Conservation (phyloP, 2,888 invertebrate species). For the Xestia xanthographa region DNA sequence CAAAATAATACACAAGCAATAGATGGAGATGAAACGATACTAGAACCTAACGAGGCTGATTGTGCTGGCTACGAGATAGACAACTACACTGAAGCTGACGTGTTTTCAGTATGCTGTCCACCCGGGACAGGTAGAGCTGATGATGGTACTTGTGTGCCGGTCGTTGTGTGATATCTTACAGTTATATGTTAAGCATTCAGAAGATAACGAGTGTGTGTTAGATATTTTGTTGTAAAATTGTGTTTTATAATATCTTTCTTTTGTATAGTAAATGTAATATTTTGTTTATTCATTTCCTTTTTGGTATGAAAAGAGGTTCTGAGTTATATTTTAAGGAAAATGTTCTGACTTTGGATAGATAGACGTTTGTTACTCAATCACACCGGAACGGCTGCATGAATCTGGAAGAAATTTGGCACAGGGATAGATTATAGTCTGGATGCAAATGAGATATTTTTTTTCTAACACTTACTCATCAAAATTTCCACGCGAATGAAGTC, state of each 20-base stretch:
- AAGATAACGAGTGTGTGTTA: neutral
- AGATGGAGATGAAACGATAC: neutral
- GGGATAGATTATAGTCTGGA: no score
- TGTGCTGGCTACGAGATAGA: no score
- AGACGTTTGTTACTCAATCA: no score
- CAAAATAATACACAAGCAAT: neutral
- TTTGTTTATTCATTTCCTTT: neutral
- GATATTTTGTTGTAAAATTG: neutral
- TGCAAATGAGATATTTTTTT: no score
- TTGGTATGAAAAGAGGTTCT: neutral
- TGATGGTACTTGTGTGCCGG: slow-evolving; percentile 28
- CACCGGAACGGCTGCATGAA: no score
- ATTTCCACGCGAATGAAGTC: no score
- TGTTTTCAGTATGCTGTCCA: slow-evolving; percentile 26
- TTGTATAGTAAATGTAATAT: neutral
- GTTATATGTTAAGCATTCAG: neutral
- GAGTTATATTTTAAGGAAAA: no score
- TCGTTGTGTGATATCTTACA: neutral
- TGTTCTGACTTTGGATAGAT: no score
- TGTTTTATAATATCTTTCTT: neutral
- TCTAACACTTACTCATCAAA: no score
- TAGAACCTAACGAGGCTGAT: no score
- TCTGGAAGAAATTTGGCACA: no score
- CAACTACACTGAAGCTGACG: no score
- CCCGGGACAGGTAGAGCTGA: slow-evolving; percentile 30